Conservation (phyloP, 2,113 vertebrate genomes). For the Phalacrocorax brasilianus region DNA sequence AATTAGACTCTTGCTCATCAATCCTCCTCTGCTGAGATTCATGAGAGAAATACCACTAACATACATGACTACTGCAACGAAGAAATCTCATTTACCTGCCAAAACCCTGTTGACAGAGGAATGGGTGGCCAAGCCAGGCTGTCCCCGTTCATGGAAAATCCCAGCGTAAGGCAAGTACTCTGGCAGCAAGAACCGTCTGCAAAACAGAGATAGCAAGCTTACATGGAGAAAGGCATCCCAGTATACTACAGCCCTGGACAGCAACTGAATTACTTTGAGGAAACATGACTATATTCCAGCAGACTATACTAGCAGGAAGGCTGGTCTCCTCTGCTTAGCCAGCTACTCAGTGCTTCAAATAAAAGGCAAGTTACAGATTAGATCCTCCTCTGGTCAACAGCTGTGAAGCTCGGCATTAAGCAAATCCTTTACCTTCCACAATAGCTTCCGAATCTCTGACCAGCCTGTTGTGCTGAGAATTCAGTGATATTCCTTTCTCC, state of each 20-base stretch:
- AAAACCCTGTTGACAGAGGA: constrained; percentile 97
- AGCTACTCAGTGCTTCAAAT: not conserved
- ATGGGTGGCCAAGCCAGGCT: constrained; percentile 96
- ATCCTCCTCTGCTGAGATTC: not conserved
- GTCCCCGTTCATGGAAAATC: constrained; percentile 97
- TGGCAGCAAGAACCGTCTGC: constrained; percentile 93
- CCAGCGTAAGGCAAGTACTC: constrained; percentile 98
- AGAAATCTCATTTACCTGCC: constrained; percentile 82
- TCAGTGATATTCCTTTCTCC: not conserved
- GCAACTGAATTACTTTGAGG: not conserved
- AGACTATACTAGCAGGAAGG: not conserved
- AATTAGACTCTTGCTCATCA: not conserved
- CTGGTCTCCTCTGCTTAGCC: not conserved
- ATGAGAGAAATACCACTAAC: not conserved
- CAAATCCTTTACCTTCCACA: not conserved
- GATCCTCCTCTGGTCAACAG: not conserved
- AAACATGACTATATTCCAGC: not conserved
- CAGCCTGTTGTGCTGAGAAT: not conserved
- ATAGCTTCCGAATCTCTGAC: not conserved
- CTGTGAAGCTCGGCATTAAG: not conserved
- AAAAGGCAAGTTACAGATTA: not conserved
- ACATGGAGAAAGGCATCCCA: not conserved
- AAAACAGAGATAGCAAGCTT: constrained; percentile 9
- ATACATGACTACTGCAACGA: not conserved
- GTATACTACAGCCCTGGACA: not conserved